Conservation (phyloP, 1,140 invertebrate species). For the Tetramorium simillimum region DNA sequence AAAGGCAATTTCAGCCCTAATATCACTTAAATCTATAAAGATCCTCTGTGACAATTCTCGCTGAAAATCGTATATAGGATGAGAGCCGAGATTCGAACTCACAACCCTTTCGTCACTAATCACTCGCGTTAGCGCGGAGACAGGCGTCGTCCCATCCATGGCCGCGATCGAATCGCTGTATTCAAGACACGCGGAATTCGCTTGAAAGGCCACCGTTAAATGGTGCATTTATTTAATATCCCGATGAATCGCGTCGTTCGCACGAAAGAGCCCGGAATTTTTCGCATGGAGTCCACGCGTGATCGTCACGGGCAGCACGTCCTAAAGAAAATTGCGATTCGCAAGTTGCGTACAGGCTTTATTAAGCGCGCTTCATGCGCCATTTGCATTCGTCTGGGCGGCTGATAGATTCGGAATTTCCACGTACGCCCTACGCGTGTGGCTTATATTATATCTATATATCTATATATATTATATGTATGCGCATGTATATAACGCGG, state of each 20-base stretch:
- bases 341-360: slow-evolving; percentile 71
- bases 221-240: slow-evolving; percentile 60
- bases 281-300: slow-evolving; percentile 10
- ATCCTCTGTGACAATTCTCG: no score
- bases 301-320: slow-evolving; percentile 65
- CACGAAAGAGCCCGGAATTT: slow-evolving; percentile 51
- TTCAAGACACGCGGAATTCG: slow-evolving; percentile 56
- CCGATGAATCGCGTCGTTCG: slow-evolving; percentile 56
- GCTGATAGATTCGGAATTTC: slow-evolving; percentile 75
- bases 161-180: slow-evolving; percentile 1
- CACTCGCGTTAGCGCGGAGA: no score
- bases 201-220: slow-evolving; percentile 28
- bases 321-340: slow-evolving; percentile 75
- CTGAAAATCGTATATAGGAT: no score
- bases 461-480: slow-evolving; percentile 36
- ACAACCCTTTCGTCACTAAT: no score
- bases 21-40: no score
- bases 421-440: slow-evolving; percentile 68
- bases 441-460: slow-evolving; percentile 61
- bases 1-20: no score
- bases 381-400: slow-evolving; percentile 76
- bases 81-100: no score
- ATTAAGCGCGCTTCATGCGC: slow-evolving; percentile 75
- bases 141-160: neutral
- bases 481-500: slow-evolving; percentile 51